Conservation (phyloP, 2,797 vertebrate species). For the Semaprochilodus insignis region DNA sequence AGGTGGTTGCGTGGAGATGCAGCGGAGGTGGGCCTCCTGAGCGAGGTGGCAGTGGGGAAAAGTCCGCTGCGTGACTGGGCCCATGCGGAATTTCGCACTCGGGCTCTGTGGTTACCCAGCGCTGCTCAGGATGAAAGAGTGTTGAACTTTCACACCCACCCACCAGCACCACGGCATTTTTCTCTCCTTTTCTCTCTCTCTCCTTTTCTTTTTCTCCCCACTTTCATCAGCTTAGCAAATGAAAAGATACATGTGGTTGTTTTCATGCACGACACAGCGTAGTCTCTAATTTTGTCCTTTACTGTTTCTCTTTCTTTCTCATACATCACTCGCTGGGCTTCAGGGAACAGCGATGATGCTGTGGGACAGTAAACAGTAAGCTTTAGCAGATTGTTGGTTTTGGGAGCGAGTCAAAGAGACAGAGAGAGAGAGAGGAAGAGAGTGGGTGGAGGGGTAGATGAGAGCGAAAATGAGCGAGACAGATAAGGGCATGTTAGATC, state of each 20-base stretch:
- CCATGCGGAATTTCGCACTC: slow-evolving; percentile 75
- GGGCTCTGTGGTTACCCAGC: slow-evolving; percentile 66
- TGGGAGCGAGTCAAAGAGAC: slow-evolving; percentile 44
- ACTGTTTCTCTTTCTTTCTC: background rate
- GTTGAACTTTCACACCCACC: slow-evolving; percentile 70
- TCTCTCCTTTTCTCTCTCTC: slow-evolving; percentile 47
- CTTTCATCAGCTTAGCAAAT: slow-evolving; percentile 3
- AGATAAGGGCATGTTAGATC: background rate
- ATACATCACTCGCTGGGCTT: slow-evolving; percentile 64
- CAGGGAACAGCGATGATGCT: slow-evolving; percentile 56
- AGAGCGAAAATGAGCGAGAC: background rate
- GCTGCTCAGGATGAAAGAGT: slow-evolving; percentile 68
- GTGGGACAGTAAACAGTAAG: slow-evolving; percentile 59
- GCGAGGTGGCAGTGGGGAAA: background rate
- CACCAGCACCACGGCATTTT: slow-evolving; percentile 64
- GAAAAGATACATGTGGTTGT: background rate
- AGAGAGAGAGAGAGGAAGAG: background rate
- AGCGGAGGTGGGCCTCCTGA: background rate
- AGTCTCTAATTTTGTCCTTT: no score
- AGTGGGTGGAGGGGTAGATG: background rate
- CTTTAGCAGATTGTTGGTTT: slow-evolving; percentile 60
- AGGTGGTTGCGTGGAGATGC: background rate
- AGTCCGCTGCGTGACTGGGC: slow-evolving; percentile 35
- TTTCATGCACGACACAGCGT: slow-evolving; percentile 14
- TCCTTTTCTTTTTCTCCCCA: slow-evolving; percentile 36